phyloP scores from a whole-genome alignment of 1,140 invertebrate genomes.

The Diorhabda elongata region DNA sequence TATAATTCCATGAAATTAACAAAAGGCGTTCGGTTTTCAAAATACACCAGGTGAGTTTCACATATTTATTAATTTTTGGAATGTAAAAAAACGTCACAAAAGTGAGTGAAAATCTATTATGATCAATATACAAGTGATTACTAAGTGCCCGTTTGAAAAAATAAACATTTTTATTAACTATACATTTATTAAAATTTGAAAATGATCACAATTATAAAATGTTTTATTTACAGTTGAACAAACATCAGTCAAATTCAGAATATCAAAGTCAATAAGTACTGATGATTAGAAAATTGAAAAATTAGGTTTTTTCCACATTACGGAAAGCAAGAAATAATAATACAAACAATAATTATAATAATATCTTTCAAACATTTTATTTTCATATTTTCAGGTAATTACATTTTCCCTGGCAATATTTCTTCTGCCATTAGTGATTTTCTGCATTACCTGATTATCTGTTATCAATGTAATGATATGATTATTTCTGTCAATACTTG shows the following conservation, averaged over 20 bases:
- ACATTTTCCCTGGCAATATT: no score
- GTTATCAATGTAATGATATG: no score
- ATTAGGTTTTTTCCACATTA: background rate
- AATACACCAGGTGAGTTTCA: background rate
- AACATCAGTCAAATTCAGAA: background rate
- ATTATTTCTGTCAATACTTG: background rate
- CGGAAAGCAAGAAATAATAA: background rate
- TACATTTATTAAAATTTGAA: slow-evolving; percentile 13
- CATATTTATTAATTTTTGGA: slow-evolving; percentile 1
- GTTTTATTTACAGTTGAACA: slow-evolving; percentile 16
- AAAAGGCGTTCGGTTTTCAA: background rate
- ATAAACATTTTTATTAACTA: slow-evolving; percentile 20
- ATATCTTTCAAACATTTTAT: slow-evolving; percentile 1
- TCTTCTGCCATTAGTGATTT: no score
- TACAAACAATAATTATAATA: background rate
- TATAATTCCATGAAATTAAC: background rate
- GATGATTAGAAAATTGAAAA: background rate
- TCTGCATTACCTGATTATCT: no score
- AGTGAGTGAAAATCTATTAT: background rate
- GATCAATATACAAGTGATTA: slow-evolving; percentile 7
- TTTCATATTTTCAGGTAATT: no score
- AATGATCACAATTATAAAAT: slow-evolving; percentile 11
- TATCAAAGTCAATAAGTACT: slow-evolving; percentile 1
- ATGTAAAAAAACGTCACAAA: background rate
- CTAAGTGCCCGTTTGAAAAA: slow-evolving; percentile 11